phyloP scores from a whole-genome alignment of 2,888 invertebrate genomes.

The Allophyes oxyacanthae region DNA sequence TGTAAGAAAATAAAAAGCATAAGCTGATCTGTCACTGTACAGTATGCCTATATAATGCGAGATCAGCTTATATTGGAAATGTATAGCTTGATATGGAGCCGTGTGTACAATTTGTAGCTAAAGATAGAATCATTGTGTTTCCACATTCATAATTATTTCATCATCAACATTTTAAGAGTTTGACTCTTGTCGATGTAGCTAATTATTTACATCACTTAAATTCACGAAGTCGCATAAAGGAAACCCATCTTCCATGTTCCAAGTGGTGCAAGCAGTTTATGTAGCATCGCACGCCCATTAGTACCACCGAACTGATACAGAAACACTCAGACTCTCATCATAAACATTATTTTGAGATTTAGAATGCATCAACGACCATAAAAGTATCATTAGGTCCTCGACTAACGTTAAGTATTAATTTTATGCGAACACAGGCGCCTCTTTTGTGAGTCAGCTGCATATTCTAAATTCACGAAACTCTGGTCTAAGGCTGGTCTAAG shows the following conservation, averaged over 20 bases:
- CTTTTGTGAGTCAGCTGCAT: constrained; percentile 42
- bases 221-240: constrained; percentile 21
- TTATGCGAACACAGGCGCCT: constrained; percentile 50
- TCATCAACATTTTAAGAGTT: too few relatives aligned
- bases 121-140: constrained; percentile 16
- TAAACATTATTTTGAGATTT: constrained; percentile 54
- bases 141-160: constrained; percentile 16
- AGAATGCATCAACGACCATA: constrained; percentile 49
- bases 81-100: too few relatives aligned
- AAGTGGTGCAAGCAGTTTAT: constrained; percentile 28
- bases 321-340: constrained; percentile 39
- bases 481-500: constrained; percentile 4
- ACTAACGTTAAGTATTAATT: constrained; percentile 42
- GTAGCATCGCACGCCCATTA: constrained; percentile 40
- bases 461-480: constrained; percentile 10
- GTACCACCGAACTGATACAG: constrained; percentile 39
- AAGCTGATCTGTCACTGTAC: too few relatives aligned
- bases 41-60: too few relatives aligned
- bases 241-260: constrained; percentile 8
- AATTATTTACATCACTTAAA: constrained; percentile 15
- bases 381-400: constrained; percentile 51
- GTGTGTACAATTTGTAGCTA: too few relatives aligned
- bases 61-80: too few relatives aligned
- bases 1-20: too few relatives aligned
- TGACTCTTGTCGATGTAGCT: too few relatives aligned